Base-by-base conservation (phyloP, 23 tunicate genomes). In the Styela clava region DNA sequence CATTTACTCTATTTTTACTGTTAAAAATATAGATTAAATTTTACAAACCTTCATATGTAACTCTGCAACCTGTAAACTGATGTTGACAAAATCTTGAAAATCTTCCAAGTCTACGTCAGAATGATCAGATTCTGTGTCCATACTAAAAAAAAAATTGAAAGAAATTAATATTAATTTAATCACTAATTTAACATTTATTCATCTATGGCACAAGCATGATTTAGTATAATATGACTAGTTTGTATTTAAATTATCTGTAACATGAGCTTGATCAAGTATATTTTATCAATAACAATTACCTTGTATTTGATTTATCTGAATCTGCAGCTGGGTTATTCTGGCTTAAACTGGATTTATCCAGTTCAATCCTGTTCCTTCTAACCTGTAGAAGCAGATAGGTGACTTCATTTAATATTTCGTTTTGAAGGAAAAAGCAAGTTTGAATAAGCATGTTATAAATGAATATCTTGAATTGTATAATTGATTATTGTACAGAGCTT, bases 71-170 rank as follows among this genome's bases (percentile, higher is more conserved):
- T 76, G 62, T 12, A 79, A 31, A 23, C 73, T 63, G 16, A 79
- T 81, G 70, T 68, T 85, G 65, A 67, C 62, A 56, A 61, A 85
- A n/a, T 51, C 83, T 28, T 68, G 73, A 36, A 78, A 81, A 9
- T 84, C 94, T 16, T 84, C 88, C 25, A 81, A 68, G 24, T 88
- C 94, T 33, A 88, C 34, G 1, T 88, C 94, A 26, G 94, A 77
- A 37, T 85, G 79, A 56, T 88, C 94, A 31, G 94, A 88, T 84
- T 88, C 94, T 31, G 94, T 88, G 5, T 88, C 94, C 35, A 76
- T 36, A 64, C 80, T 76, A 52, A 31, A 37, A 76, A 37, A 5
- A 71, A 2, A 12, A 44, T 5, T 44, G 56, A 12, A 44, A 44
- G 56, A 44, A 44, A 44, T 44, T 12, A 44, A 44, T 7, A 44